phyloP scores from a whole-genome alignment of 2,888 invertebrate species.

The Polylopha cassiicola region DNA sequence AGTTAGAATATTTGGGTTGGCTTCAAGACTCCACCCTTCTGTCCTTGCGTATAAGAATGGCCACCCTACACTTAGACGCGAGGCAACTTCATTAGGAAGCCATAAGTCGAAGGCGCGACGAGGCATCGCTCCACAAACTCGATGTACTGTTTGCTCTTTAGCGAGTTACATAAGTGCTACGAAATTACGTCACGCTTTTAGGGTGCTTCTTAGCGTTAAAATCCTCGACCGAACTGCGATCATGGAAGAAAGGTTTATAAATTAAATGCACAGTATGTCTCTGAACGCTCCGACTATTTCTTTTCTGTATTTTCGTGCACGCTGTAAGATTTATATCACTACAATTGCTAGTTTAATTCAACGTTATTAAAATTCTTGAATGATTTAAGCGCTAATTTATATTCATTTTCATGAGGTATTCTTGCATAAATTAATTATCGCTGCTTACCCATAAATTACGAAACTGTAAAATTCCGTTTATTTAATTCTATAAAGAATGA shows the following conservation, averaged over 20 bases:
- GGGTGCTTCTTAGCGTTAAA: constrained; percentile 20
- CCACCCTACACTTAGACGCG: constrained; percentile 17
- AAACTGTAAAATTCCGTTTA: too few species aligned
- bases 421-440: too few species aligned
- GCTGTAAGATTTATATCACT: constrained; percentile 13
- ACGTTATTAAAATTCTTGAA: constrained; percentile 15
- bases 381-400: constrained; percentile 14
- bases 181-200: constrained; percentile 29
- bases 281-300: constrained; percentile 5
- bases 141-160: constrained; percentile 44
- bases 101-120: constrained; percentile 53
- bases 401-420: too few species aligned
- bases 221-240: constrained; percentile 19
- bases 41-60: background rate
- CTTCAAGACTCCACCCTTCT: too few species aligned
- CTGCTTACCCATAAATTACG: too few species aligned
- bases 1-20: too few species aligned
- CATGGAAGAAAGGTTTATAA: constrained; percentile 1
- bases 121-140: constrained; percentile 43
- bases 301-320: background rate
- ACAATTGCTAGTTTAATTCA: constrained; percentile 10
- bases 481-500: too few species aligned
- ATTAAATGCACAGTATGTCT: constrained; percentile 5
- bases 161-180: constrained; percentile 32
- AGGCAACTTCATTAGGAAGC: constrained; percentile 70